Conservation (phyloP, 2,888 invertebrate species). For the Chymomyza fuscimana region DNA sequence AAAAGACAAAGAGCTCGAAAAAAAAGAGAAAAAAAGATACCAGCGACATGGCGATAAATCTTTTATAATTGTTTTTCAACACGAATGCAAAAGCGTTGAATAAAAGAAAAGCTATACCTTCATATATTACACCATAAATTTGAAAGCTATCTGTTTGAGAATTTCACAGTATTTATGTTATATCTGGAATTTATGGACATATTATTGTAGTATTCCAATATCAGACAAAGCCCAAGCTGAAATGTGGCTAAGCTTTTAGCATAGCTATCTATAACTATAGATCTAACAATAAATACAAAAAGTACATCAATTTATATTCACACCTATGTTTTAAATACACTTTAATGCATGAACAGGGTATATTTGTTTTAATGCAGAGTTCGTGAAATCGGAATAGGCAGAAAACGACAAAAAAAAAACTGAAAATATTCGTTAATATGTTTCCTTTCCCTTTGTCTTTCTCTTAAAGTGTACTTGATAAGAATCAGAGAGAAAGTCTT, state of each 20-base stretch:
- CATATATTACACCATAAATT: not conserved
- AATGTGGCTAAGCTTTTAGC: not conserved
- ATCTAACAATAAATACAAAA: not conserved
- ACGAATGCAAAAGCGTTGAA: constrained; percentile 27
- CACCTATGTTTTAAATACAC: not conserved
- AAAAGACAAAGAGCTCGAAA: constrained; percentile 14
- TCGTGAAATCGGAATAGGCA: too few species aligned
- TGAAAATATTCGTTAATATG: too few species aligned
- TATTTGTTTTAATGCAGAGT: not conserved
- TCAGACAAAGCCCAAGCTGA: not conserved
- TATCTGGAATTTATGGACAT: not conserved
- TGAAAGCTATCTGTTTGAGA: constrained; percentile 5
- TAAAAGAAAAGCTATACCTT: not conserved
- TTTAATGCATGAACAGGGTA: not conserved
- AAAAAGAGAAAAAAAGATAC: constrained; percentile 25
- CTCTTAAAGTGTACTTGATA: too few species aligned
- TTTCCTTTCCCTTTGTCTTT: too few species aligned
- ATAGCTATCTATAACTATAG: not conserved
- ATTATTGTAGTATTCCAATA: not conserved
- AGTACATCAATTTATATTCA: not conserved
- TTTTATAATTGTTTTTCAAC: constrained; percentile 40
- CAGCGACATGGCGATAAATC: constrained; percentile 37
- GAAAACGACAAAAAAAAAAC: too few species aligned
- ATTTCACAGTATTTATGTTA: not conserved
- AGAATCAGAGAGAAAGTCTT: too few species aligned